phyloP scores from a whole-genome alignment of 2,113 vertebrate species.

The Grus americana region DNA sequence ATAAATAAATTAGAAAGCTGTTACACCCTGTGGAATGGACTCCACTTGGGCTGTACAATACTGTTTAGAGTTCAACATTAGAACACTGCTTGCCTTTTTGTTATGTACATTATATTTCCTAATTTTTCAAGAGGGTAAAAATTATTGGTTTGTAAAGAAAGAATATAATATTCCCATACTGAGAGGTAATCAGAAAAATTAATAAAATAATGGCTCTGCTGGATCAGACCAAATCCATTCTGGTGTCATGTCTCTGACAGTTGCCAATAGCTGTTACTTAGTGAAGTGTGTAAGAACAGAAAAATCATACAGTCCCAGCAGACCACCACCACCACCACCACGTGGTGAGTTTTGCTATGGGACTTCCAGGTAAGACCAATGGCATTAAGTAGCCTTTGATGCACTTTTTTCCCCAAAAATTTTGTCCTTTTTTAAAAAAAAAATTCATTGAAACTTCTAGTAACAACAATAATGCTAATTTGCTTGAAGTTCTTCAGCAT shows the following conservation, averaged over 20 bases:
- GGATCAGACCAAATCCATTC: background rate
- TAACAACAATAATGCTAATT: background rate
- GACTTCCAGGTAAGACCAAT: background rate
- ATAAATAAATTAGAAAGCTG: background rate
- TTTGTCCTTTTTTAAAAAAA: background rate
- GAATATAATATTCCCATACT: background rate
- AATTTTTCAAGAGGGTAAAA: background rate
- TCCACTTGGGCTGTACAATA: background rate
- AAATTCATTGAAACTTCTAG: background rate
- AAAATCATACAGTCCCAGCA: rapidly evolving
- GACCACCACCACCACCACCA: background rate
- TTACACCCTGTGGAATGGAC: background rate
- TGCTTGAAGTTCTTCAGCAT: background rate
- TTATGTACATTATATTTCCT: background rate
- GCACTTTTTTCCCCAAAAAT: background rate
- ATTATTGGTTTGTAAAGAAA: background rate
- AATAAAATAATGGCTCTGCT: background rate
- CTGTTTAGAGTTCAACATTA: background rate
- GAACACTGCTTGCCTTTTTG: background rate
- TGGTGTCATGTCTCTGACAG: background rate
- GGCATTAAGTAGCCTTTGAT: background rate
- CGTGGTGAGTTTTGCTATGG: background rate
- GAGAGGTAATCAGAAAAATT: background rate
- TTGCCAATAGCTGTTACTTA: background rate
- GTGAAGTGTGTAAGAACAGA: background rate